Evolutionary conservation across 2,888 invertebrate genomes (phyloP).

Genomic region (Cacoxenus indagator): DNA sequence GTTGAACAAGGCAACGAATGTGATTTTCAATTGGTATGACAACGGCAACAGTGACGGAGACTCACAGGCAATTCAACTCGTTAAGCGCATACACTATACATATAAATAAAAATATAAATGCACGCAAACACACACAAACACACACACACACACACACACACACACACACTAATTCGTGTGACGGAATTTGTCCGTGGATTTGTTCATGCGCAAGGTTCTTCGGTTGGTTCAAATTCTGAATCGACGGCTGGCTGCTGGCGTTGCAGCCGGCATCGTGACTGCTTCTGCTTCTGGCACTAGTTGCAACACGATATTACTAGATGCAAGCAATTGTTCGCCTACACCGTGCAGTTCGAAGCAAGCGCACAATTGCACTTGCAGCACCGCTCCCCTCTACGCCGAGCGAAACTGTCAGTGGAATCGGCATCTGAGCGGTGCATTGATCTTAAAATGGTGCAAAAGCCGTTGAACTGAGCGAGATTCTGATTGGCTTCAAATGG

Average conservation of each 20-base stretch:
- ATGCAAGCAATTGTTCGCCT: constrained; percentile 10
- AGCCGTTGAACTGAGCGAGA: constrained; percentile 65
- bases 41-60: neutral
- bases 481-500: constrained; percentile 1
- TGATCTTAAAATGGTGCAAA: constrained; percentile 69
- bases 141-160: neutral
- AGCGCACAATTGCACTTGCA: constrained; percentile 16
- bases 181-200: constrained; percentile 62
- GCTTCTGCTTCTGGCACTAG: constrained; percentile 19
- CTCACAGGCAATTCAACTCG: neutral
- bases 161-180: neutral
- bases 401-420: neutral
- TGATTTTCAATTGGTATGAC: constrained; percentile 33
- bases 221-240: constrained; percentile 3
- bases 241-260: neutral
- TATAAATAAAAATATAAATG: neutral
- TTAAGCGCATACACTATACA: constrained; percentile 34
- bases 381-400: neutral
- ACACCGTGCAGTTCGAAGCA: constrained; percentile 27
- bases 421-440: constrained; percentile 56
- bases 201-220: constrained; percentile 69
- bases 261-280: neutral
- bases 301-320: constrained; percentile 17
- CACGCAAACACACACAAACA: neutral
- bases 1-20: neutral